Evolutionary conservation across 2,113 vertebrate species (phyloP), one percentile per base, ranked within the genome.

Genomic region (Elaphurus davidianus): DNA sequence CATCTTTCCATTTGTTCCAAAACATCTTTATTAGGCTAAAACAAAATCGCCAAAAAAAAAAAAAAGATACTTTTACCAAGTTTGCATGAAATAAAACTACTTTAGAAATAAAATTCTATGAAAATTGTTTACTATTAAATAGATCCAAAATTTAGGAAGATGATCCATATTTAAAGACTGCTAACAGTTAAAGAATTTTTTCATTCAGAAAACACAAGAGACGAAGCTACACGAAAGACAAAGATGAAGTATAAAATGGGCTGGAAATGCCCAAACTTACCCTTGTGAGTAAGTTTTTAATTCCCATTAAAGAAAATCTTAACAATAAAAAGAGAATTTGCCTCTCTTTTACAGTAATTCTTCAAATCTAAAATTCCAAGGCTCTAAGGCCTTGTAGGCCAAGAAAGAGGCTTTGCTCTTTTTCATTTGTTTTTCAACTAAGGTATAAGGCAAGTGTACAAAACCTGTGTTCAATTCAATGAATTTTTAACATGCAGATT

Each of bases 1-100:
- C 99, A 99, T 98, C 98, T 99, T 97, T 99, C 99, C 99, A 99
- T 98, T 93, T 99, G 99, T 89, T 99, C 99, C 97, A 99, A 87
- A 83, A 98, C 50, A 71, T 99, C 99, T 98, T 99, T 99, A 95
- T 98, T 98, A 9, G 98, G 96, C 99, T 99, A 47, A 95, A 97
- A 98, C 64, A 96, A 93, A 96, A 95, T 9, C 43, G 92, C 36
- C 67, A 90, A 71, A 76, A 79, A 40, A 40, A 40, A 54, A 43
- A 47, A 30, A 17, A 25, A 30, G 7, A 79, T 95, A 94, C 86
- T 89, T 95, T 93, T 96, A 97, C 7, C n/a, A 95, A 91, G 47
- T 97, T 76, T 97, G 16, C 5, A 86, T 50, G 3, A 91, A 14
- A 21, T 74, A 97, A 96, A 97, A 91, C 43, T 85, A 93, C 33